Conservation (phyloP, 2,797 vertebrate genomes). For the Molossus alvarezi region DNA sequence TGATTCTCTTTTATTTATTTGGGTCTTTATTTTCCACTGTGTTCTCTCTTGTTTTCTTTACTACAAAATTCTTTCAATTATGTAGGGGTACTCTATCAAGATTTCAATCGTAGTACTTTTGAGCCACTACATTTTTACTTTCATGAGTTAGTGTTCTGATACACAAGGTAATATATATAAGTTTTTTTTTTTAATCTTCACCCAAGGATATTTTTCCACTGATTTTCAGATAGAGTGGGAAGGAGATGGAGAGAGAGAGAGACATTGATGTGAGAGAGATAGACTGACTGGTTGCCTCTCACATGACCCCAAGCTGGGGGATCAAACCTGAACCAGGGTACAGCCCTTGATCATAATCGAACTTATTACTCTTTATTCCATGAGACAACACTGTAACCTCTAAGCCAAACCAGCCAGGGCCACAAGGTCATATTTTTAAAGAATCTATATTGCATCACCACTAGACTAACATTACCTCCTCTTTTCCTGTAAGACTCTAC, state of each 20-base stretch:
- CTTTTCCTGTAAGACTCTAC: not conserved
- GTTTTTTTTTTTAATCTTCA: too few species aligned
- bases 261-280: too few species aligned
- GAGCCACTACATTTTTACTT: conserved; percentile 15
- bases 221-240: too few species aligned
- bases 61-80: not conserved
- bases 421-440: not conserved
- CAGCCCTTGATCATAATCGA: too few species aligned
- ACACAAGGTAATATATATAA: not conserved
- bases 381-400: too few species aligned
- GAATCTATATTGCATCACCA: not conserved
- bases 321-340: too few species aligned
- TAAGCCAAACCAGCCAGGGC: too few species aligned
- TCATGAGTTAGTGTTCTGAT: not conserved
- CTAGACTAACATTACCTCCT: not conserved
- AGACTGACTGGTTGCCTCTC: too few species aligned
- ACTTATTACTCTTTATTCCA: too few species aligned
- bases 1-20: not conserved
- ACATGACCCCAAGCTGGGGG: too few species aligned
- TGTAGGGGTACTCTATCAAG: not conserved
- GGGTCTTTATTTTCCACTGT: not conserved
- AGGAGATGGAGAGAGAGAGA: too few species aligned
- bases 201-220: too few species aligned
- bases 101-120: not conserved
- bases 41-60: not conserved